Base-by-base conservation (phyloP, 2,888 invertebrate genomes). In the Stictocephala bisonia region DNA sequence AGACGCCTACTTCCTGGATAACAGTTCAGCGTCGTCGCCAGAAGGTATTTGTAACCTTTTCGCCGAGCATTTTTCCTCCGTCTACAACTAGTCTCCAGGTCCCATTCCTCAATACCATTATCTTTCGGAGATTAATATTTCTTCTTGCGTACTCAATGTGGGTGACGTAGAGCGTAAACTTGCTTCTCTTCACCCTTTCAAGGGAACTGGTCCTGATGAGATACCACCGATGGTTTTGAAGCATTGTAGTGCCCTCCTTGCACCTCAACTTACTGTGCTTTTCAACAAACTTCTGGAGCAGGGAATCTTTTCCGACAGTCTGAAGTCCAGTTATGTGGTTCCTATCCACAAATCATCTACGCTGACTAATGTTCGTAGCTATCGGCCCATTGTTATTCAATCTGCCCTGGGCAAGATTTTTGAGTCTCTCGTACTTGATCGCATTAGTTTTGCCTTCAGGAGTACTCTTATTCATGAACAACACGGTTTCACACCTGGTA, bases 211-310 rank as follows among this genome's bases (percentile, higher is more conserved):
- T 4, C 24, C 51, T 22, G 51, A 51, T n/a, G 15, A 44, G 22
- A 22, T 51, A 3, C 51, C 51, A 7, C 51, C 44, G 15, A 9
- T 44, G 18, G 51, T 51, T 22, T 24, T 51, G 18, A 51, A 51
- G 24, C 51, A 51, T 24, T 51, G 51, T 24, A 51, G 51, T 24
- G 24, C 18, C 20, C n/a, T 51, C 3, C 51, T 51, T 51, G 51
- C 51, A 22, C 51, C 51, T 51, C 51, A 51, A 22, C n/a, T 51
- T 22, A 51, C 51, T 51, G 51, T 51, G 22, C 9, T 7, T 9
- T 44, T 44, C 4, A 44, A 44, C 15, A 9, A 15, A n/a, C 44
- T 44, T n/a, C 4, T 9, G n/a, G 4, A n/a, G 7, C n/a, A n/a
- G n/a, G 44, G 44, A n/a, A 15, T 44, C 15, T 44, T 44, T 15